Evolutionary conservation across 2,797 vertebrate species (phyloP), one percentile per base, ranked within the genome.

Genomic region (Crax fasciolata): DNA sequence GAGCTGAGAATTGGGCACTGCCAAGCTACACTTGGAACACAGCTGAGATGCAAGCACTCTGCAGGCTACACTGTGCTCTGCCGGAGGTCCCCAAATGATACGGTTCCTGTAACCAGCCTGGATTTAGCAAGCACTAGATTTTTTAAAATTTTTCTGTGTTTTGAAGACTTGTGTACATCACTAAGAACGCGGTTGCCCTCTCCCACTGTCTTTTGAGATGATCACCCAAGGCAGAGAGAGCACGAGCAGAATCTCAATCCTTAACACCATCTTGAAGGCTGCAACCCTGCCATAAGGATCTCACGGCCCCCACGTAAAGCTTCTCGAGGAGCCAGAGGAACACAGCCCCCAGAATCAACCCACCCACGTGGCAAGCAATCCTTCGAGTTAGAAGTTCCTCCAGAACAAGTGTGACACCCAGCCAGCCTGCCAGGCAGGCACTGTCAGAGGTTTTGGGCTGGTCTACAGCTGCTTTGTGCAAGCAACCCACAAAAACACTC

Each of bases 401-500:
- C 66, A 62, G 32, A 72, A 62, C 24, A 63, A 78, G 73, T 39
- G 44, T 0, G 46, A 89, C 13, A 61, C 12, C 5, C 87, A 70
- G 35, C 83, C 11, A 85, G 27, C 15, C 54, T 89, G 90, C 68
- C 79, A 96, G 68, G 73, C 51, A 80, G 19, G 41, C 41, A 66
- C 27, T 0, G 0, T 32, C 44, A 68, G 44, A 32, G 20, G 66
- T 43, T 58, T 66, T 21, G 55, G 63, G 27, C 59, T 61, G 51
- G 65, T 63, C 58, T 94, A 61, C 90, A 94, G 78, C n/a, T 78
- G 44, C 83, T 85, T 72, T 74, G 63, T 80, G 24, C 1, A 3
- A 90, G 44, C 32, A 84, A 63, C 39, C 19, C 90, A 78, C 32
- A 95, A 77, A 80, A 89, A 58, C 81, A 49, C 43, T 63, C 35